Base-by-base conservation (phyloP, 2,888 invertebrate species). In the Athalia circularis region DNA sequence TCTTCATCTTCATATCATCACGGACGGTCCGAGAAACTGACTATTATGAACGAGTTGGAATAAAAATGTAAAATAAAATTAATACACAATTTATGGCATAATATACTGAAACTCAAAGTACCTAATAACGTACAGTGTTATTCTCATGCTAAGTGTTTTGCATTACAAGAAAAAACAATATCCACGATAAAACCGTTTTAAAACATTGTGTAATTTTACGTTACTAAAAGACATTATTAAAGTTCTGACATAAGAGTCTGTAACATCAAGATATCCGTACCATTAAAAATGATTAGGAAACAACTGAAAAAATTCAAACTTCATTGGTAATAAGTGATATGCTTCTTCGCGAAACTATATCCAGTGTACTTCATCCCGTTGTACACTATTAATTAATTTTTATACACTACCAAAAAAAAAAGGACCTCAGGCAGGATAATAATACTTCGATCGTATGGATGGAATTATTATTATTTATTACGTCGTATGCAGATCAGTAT, bases 1-100 rank as follows among this genome's bases (percentile, higher is more conserved):
- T 79, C 77, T 43, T 79, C 79, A 82, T 80, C 65, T 79, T 68
- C 80, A 64, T 52, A 62, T 62, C 75, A 75, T 64, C 75, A 75
- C 29, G 75, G 75, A 75, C 75, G 64, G 52, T 50, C 64, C 75
- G 29, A 75, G 29, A 75, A 75, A 75, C 61, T 62, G 75, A 75
- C 75, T 11, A 62, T 48, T 47, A 50, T 8, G 48, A 61, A 50
- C 15, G 11, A 47, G 8, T 59, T 59, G 45, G 57, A 72, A 47
- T 72, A 47, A 72, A 47, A 6, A 45, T 13, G 15, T 47, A 13
- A 8, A 29, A n/a, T 65, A 68, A 29, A 15, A 64, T 45, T 29
- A 52, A 29, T 29, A 29, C n/a, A 68, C 54, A 6, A 68, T 48
- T 13, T 48, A 65, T 11, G 15, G 43, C 13, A 72, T 47, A 13